Evolutionary conservation across 1,140 invertebrate genomes (phyloP).

Genomic region (Drosophila lacteicornis): DNA sequence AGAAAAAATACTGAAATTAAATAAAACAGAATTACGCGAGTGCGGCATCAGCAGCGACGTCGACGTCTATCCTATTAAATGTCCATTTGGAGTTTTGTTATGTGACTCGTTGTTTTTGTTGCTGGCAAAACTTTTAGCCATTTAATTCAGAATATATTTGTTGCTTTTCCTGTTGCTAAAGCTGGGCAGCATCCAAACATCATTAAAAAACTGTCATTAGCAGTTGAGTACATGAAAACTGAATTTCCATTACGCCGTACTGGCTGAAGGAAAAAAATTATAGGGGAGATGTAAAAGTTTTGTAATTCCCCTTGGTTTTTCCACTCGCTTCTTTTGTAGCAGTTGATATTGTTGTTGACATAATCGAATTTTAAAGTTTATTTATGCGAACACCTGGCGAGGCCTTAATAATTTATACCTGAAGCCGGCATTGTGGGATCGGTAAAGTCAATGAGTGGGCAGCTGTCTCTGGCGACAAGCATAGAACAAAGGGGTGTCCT

Average conservation of each 20-base stretch:
- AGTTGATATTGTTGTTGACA: slow-evolving; percentile 53
- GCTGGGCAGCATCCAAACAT: slow-evolving; percentile 63
- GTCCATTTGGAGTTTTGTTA: slow-evolving; percentile 80
- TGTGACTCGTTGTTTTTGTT: slow-evolving; percentile 61
- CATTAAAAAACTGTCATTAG: slow-evolving; percentile 84
- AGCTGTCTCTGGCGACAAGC: background rate
- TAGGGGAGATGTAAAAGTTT: slow-evolving; percentile 62
- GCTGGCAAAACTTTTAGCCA: slow-evolving; percentile 71
- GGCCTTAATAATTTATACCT: slow-evolving; percentile 4
- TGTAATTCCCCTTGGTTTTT: slow-evolving; percentile 56
- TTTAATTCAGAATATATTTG: slow-evolving; percentile 72
- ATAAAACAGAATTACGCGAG: slow-evolving; percentile 74
- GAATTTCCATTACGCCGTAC: slow-evolving; percentile 75
- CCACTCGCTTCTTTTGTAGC: slow-evolving; percentile 33
- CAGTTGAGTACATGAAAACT: slow-evolving; percentile 82
- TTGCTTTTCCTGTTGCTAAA: slow-evolving; percentile 26
- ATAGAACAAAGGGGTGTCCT: slow-evolving; percentile 16
- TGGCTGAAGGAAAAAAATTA: slow-evolving; percentile 34
- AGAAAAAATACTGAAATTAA: slow-evolving; percentile 79
- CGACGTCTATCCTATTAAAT: slow-evolving; percentile 82
- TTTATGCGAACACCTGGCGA: slow-evolving; percentile 58
- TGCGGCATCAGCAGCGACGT: slow-evolving; percentile 32
- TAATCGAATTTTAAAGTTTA: slow-evolving; percentile 75
- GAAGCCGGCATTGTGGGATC: background rate
- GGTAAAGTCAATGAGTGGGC: background rate